Evolutionary conservation across 2,113 vertebrate species (phyloP).

Genomic region (Danionella cerebrum): DNA sequence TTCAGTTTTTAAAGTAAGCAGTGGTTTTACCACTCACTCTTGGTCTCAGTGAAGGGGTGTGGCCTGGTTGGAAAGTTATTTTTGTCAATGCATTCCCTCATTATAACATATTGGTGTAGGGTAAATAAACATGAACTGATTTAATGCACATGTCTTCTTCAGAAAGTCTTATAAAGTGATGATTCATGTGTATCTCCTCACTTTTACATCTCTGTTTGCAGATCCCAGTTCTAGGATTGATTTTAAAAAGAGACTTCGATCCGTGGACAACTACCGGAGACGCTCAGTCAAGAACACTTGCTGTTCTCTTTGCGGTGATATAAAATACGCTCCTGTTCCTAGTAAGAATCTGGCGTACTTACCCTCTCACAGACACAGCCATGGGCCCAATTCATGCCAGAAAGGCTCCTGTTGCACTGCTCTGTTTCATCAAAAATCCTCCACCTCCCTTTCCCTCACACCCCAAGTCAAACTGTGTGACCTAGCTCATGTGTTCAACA

Average conservation of each 20-base stretch:
- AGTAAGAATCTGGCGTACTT: conserved; percentile 2
- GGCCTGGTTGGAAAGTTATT: too few relatives aligned
- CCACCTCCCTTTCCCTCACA: background rate
- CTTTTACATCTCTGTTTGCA: conserved; percentile 30
- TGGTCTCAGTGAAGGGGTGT: too few relatives aligned
- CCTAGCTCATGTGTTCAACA: conserved; percentile 30
- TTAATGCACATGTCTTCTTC: background rate
- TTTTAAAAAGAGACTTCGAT: conserved; percentile 13
- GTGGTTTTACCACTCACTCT: too few relatives aligned
- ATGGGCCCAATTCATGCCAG: background rate
- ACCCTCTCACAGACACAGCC: background rate
- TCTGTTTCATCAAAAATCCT: too few relatives aligned
- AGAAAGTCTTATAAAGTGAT: background rate
- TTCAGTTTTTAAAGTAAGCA: too few relatives aligned
- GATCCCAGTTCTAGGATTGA: conserved; percentile 24
- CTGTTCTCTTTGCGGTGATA: conserved; percentile 36
- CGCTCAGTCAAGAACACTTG: conserved; percentile 32
- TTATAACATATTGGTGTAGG: too few relatives aligned
- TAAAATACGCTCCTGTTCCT: conserved; percentile 24
- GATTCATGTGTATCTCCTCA: background rate
- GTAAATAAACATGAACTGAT: background rate
- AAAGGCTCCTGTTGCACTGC: too few relatives aligned
- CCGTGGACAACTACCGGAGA: conserved; percentile 14
- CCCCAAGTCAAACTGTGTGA: conserved; percentile 33
- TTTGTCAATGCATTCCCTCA: too few relatives aligned